phyloP scores from a whole-genome alignment of 1,140 invertebrate species.

The Brachionus plicatilis region DNA sequence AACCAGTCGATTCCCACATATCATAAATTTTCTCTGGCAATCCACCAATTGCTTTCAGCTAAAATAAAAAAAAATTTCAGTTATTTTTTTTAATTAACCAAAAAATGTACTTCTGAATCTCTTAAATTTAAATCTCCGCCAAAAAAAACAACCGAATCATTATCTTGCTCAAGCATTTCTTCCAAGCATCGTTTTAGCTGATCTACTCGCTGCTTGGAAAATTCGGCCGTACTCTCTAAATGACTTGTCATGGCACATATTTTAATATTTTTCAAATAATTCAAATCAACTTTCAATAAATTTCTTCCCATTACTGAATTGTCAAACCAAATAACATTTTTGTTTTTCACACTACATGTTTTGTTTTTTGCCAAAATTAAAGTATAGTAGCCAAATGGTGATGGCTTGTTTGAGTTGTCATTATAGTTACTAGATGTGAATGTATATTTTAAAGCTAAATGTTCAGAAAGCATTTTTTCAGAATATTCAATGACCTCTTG shows the following conservation, averaged over 20 bases:
- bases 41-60: constrained; percentile 55
- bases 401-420: neutral
- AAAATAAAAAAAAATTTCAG: neutral
- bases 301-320: constrained; percentile 59
- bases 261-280: constrained; percentile 55
- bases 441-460: constrained; percentile 41
- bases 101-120: constrained; percentile 59
- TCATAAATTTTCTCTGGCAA: constrained; percentile 58
- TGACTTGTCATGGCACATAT: constrained; percentile 60
- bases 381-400: neutral
- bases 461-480: constrained; percentile 45
- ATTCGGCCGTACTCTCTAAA: constrained; percentile 61
- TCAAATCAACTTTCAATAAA: constrained; percentile 56
- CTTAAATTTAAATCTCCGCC: constrained; percentile 63
- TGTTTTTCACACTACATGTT: constrained; percentile 53
- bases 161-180: constrained; percentile 46
- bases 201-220: constrained; percentile 52
- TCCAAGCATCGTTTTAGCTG: constrained; percentile 58
- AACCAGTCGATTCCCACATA: constrained; percentile 60
- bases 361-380: constrained; percentile 56
- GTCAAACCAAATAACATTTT: constrained; percentile 56
- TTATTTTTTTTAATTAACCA: neutral
- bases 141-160: constrained; percentile 58
- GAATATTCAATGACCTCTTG: constrained; percentile 62
- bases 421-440: constrained; percentile 50